Base-by-base conservation (phyloP, 37 sponge, comb jelly and placozoan species). In the Beroe ovata region DNA sequence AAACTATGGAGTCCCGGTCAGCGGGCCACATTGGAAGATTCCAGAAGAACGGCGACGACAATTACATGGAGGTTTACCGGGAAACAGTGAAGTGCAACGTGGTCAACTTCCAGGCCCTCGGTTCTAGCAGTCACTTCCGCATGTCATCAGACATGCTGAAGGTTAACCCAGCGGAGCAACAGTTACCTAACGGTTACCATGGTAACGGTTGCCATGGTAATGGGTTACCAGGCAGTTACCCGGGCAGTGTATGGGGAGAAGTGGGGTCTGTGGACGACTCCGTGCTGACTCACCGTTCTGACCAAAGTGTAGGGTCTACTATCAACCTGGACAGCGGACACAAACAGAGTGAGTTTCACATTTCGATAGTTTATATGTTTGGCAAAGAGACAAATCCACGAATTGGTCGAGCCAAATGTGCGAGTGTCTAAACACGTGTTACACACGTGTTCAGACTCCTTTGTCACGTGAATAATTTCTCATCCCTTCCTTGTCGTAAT, bases 71-170 rank as follows among this genome's bases (percentile, higher is more conserved):
- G 36, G 22, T 35, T 0, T 21, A 77, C 47, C 21, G 54, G 47
- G 84, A 77, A 40, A 18, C 84, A 42, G 54, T 77, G 11, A 77
- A 77, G 84, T 77, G 84, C 38, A 77, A 77, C 2, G 54, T 77
- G 41, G 84, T 77, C 11, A 77, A 36, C 38, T 41, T 77, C 38
- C 42, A 39, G 14, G 69, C 36, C 36, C 18, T 66, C 8, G 84
- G 84, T 3, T 18, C 54, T 4, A 42, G 25, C 26, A 6, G 22
- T 62, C 22, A 62, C 4, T 23, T 77, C n/a, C 41, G 84, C 41
- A 29, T 77, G 26, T 39, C 84, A 40, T 33, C 38, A 3, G 38
- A 38, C 23, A 41, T 77, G 84, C 6, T 30, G 38, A 26, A 19
- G 25, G 22, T 35, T 28, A 77, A 77, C 41, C 54, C 33, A 1